These are phyloP conservation scores for Cynopterus brachyotis DNA, from an alignment of 2,113 vertebrate genomes.

Conservation along the genomic window DNA sequence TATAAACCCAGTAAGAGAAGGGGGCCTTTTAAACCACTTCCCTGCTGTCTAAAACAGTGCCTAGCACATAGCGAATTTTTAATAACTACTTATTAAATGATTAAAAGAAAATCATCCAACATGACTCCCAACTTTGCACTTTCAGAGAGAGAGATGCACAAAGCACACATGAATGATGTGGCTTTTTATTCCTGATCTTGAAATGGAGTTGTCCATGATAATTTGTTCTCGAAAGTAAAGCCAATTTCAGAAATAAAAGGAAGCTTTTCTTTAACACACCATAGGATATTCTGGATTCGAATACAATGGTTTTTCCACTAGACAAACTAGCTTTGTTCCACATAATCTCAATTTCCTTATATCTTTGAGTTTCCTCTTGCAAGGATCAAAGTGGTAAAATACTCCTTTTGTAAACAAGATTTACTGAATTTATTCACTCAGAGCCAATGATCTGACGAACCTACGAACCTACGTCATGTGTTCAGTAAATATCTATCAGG, in stretches of 20 bases:
- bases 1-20: not conserved
- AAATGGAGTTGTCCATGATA: not conserved
- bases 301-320: constrained; percentile 22
- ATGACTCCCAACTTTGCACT: not conserved
- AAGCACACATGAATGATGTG: not conserved
- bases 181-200: constrained; percentile 16
- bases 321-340: constrained; percentile 63
- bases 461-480: not conserved
- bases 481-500: constrained; percentile 35
- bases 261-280: constrained; percentile 30
- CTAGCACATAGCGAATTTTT: not conserved
- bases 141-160: not conserved
- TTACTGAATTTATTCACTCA: constrained; percentile 2
- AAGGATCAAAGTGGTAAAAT: constrained; percentile 28
- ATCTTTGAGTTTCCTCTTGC: constrained; percentile 40
- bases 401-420: constrained; percentile 62
- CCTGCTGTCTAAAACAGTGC: not conserved
- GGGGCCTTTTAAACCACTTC: not conserved
- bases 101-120: constrained; percentile 25
- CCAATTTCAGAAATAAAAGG: constrained; percentile 26
- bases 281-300: constrained; percentile 21
- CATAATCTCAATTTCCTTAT: constrained; percentile 30
- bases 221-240: constrained; percentile 39
- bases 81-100: constrained; percentile 20
- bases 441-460: not conserved